Evolutionary conservation across 1,140 invertebrate species (phyloP).

Genomic region (Drosophila tropicalis): DNA sequence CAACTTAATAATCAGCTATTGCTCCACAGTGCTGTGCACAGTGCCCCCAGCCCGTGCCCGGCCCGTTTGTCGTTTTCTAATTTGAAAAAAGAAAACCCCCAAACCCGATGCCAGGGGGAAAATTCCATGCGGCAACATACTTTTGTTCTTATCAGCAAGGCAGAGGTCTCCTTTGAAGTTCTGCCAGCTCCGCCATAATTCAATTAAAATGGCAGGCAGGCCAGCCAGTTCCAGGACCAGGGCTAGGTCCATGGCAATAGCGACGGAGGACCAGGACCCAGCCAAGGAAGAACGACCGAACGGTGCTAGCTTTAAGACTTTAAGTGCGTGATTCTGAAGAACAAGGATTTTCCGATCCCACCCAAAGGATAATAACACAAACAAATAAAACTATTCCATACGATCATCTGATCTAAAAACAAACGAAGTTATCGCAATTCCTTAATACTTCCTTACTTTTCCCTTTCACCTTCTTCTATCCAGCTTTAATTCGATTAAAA

Average conservation of each 20-base stretch:
- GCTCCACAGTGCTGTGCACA: background rate
- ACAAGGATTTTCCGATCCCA: background rate
- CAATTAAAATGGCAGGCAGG: slow-evolving; percentile 73
- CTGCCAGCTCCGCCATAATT: slow-evolving; percentile 58
- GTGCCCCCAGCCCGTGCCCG: slow-evolving; percentile 5
- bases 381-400: too few species aligned
- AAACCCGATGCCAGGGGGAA: slow-evolving; percentile 20
- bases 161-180: slow-evolving; percentile 67
- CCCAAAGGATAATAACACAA: too few species aligned
- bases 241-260: slow-evolving; percentile 19
- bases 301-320: slow-evolving; percentile 63
- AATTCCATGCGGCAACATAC: slow-evolving; percentile 73
- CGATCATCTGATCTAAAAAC: too few species aligned
- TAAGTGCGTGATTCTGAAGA: slow-evolving; percentile 24
- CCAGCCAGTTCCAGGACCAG: slow-evolving; percentile 34
- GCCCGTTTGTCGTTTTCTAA: slow-evolving; percentile 32
- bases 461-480: too few species aligned
- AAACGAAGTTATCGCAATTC: too few species aligned
- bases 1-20: background rate
- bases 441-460: too few species aligned
- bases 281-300: background rate
- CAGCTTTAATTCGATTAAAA: too few species aligned
- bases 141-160: slow-evolving; percentile 74
- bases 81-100: slow-evolving; percentile 36
- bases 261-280: background rate